Percentiles rank a stretch among this genome's conserved stretches.
Conservation (phyloP, 2,888 invertebrate species). For the Athalia rosae region DNA sequence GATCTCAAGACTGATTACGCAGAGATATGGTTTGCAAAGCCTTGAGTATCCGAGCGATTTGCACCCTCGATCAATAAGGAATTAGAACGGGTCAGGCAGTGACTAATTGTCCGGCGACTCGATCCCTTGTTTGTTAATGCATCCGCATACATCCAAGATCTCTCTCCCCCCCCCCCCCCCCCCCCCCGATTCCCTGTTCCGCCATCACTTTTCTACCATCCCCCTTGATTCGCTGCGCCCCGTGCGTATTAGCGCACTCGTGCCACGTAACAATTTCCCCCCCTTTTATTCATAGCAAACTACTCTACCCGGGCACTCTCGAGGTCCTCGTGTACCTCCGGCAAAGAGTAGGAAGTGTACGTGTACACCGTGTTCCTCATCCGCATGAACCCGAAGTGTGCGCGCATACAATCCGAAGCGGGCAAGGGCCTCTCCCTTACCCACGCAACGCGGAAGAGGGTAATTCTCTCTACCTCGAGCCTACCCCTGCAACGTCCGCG, state of each 20-base stretch:
- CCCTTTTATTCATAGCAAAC: conserved; percentile 28
- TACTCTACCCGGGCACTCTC: conserved; percentile 12
- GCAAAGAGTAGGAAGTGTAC: neutral
- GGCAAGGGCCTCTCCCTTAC: neutral
- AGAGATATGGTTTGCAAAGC: conserved; percentile 21
- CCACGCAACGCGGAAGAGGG: neutral
- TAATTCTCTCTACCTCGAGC: conserved; percentile 5
- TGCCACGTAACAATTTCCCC: neutral
- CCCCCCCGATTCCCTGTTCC: neutral
- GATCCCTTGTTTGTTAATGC: conserved; percentile 43
- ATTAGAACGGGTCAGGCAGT: conserved; percentile 41
- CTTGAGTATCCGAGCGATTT: conserved; percentile 18
- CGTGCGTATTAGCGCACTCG: conserved; percentile 28
- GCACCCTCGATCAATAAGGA: conserved; percentile 37
- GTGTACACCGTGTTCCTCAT: conserved; percentile 6
- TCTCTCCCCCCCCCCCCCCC: neutral
- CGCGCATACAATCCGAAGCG: conserved; percentile 4
- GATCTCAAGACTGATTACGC: conserved; percentile 37
- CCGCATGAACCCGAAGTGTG: neutral
- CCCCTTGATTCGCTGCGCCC: neutral
- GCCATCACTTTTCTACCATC: neutral
- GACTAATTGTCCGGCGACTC: conserved; percentile 40
- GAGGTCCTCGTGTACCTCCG: conserved; percentile 20
- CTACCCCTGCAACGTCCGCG: conserved; percentile 4
- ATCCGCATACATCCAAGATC: conserved; percentile 7